These are phyloP conservation scores for Cephus rjabovi DNA, from an alignment of 2,888 invertebrate species.

Conservation along the genomic window DNA sequence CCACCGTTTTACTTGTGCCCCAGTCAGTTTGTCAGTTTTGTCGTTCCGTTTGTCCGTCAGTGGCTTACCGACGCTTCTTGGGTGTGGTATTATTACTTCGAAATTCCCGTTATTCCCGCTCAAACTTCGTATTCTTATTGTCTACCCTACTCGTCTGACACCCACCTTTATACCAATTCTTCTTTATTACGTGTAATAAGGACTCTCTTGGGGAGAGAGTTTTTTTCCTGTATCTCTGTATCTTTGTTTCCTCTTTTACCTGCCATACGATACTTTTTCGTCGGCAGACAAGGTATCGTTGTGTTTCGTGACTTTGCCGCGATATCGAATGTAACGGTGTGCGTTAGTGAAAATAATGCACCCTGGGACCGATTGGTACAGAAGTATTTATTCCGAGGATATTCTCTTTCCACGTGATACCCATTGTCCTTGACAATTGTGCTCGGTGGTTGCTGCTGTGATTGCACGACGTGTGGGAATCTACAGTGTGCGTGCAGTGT, in stretches of 20 bases:
- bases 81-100: conserved; percentile 18
- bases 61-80: conserved; percentile 24
- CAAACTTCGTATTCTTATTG: neutral
- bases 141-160: neutral
- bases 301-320: neutral
- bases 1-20: conserved; percentile 20
- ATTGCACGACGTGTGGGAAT: neutral
- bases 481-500: neutral
- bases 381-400: neutral
- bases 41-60: conserved; percentile 22
- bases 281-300: neutral
- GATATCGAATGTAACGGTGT: neutral
- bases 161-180: neutral
- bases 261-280: neutral
- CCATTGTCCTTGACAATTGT: neutral
- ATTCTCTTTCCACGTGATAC: neutral
- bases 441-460: neutral
- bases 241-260: neutral
- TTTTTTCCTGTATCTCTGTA: neutral
- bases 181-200: neutral
- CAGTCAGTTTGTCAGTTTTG: conserved; percentile 1
- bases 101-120: neutral
- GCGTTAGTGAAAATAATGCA: neutral
- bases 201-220: neutral
- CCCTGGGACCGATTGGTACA: neutral